Base-by-base conservation (phyloP, 92 coral and sea anemone genomes). In the Parazoanthus atlanticus region DNA sequence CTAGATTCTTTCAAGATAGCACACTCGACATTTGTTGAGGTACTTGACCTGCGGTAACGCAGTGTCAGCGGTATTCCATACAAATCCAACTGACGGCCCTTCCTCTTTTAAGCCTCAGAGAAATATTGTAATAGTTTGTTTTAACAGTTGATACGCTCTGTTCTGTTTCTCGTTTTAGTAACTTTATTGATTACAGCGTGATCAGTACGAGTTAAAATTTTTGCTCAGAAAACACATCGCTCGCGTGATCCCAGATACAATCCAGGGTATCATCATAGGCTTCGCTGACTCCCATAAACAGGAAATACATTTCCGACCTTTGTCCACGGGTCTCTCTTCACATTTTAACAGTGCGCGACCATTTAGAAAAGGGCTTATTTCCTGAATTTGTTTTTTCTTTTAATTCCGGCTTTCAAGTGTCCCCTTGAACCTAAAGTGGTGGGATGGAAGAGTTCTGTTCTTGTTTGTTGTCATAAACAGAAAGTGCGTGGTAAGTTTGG, bases 221-320 rank as follows among this genome's bases (percentile, higher is more conserved):
- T 30, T 15, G 78, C 67, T 70, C 38, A 46, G 56, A 32, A 84
- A 46, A 46, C 5, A 32, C 33, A 12, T 21, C 19, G 21, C 30
- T 84, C 67, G 87, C 87, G 87, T 84, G 87, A 84, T 49, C n/a
- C 28, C 16, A 23, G 38, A 69, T 54, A 23, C 32, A 25, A 67
- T 28, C 66, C 65, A 72, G 64, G 79, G 78, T 70, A 30, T 70
- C 64, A 19, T 3, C 21, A 29, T 30, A 28, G 61, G 28, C 65
- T 6, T 47, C 13, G 87, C 36, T 69, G 40, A 30, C 64, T 84
- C 61, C 61, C 28, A 84, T 71, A 43, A 84, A 84, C 87, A 84
- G 78, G 87, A 84, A 84, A 46, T 32, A 72, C 36, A 17, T 21
- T 67, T 43, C 61, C 87, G 87, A 84, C 78, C 87, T 84, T 84